A percentile compares a stretch with the other conserved stretches of the same genome.
Evolutionary conservation across 64 coral and sea anemone genomes (phyloP).

Genomic region (Stylophora pistillata): DNA sequence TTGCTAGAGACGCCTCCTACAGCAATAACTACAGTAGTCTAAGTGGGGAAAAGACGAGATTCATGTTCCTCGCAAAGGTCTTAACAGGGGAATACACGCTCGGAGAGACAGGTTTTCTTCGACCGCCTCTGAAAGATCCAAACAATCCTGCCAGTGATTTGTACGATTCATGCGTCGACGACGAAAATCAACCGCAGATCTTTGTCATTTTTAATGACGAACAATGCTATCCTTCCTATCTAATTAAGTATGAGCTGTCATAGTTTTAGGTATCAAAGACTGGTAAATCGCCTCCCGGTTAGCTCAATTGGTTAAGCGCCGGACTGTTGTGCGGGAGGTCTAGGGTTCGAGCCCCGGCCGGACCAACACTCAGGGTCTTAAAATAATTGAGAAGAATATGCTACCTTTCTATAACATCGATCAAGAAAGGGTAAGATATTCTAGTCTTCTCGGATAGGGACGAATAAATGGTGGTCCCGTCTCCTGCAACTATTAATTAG

Average conservation of each 20-base stretch:
- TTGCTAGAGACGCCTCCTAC: constrained; percentile 55
- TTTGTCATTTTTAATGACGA: constrained; percentile 79
- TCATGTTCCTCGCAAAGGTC: constrained; percentile 70
- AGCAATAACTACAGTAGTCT: constrained; percentile 48
- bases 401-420: no score
- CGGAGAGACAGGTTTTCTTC: constrained; percentile 16
- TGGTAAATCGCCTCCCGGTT: no score
- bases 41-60: constrained; percentile 3
- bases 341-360: no score
- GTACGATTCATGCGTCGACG: constrained; percentile 80
- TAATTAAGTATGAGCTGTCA: not conserved
- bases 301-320: no score
- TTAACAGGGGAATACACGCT: constrained; percentile 56
- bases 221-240: constrained; percentile 39
- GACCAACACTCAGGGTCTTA: no score
- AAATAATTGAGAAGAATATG: no score
- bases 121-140: constrained; percentile 29
- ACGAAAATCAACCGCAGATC: constrained; percentile 32
- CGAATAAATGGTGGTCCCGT: no score
- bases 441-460: no score
- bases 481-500: no score
- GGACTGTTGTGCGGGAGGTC: no score
- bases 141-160: constrained; percentile 39
- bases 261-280: not conserved
- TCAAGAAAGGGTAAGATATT: no score